Conservation (phyloP, 23 tunicate genomes). For the Halocynthia roretzi region DNA sequence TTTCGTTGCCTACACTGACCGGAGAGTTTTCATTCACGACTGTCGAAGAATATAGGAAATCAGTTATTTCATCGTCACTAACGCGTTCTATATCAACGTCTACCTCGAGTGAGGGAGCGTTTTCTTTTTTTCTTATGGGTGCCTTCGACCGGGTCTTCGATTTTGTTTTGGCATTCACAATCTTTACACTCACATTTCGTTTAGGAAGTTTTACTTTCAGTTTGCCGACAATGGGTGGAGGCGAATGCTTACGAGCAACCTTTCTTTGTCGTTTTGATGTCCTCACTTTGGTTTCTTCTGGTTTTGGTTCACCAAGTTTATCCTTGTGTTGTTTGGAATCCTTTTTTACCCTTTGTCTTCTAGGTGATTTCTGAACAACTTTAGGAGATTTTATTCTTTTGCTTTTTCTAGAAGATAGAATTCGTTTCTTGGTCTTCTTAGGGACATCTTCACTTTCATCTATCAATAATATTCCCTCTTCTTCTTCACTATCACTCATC, state of each 20-base stretch:
- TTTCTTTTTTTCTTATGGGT: not conserved
- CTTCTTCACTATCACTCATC: slow-evolving; percentile 16
- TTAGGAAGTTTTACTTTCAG: slow-evolving; percentile 16
- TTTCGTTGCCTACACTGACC: too few species aligned
- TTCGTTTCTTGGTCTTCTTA: slow-evolving; percentile 6
- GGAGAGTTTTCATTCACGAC: not conserved
- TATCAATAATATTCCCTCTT: slow-evolving; percentile 11
- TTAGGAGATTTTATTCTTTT: not conserved
- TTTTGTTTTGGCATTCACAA: slow-evolving; percentile 1
- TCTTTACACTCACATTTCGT: slow-evolving; percentile 9
- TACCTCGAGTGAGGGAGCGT: not conserved
- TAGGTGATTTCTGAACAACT: slow-evolving; percentile 3
- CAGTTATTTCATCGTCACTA: slow-evolving; percentile 13
- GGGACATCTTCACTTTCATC: slow-evolving; percentile 17
- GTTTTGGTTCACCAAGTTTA: not conserved
- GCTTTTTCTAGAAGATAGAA: not conserved
- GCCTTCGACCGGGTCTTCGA: not conserved
- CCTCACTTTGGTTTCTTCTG: not conserved
- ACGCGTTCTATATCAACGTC: slow-evolving; percentile 9
- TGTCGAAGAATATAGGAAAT: slow-evolving; percentile 6
- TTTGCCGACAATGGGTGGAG: not conserved
- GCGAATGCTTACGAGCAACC: slow-evolving; percentile 10
- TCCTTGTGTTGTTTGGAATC: not conserved
- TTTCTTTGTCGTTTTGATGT: slow-evolving; percentile 12
- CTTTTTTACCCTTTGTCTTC: not conserved